Conservation (phyloP, 2,888 invertebrate genomes). For the Bellardia pandia region DNA sequence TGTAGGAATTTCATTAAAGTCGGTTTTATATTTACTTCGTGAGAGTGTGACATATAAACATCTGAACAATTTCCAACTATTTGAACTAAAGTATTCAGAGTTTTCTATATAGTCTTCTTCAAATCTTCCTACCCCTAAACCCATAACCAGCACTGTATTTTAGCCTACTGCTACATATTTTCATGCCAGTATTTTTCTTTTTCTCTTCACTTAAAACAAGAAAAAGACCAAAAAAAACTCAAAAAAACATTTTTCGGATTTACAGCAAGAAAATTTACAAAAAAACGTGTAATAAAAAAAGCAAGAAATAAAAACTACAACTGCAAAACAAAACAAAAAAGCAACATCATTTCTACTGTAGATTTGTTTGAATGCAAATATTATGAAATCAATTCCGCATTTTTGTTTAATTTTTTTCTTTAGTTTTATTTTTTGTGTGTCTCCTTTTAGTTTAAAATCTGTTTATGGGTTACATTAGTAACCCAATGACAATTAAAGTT, state of each 20-base stretch:
- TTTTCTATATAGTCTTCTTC: too few relatives aligned
- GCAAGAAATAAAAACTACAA: slow-evolving; percentile 42
- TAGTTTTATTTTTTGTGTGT: slow-evolving; percentile 10
- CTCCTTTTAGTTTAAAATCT: slow-evolving; percentile 43
- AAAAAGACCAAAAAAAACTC: slow-evolving; percentile 24
- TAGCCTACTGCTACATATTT: slow-evolving; percentile 23
- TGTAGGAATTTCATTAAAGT: too few relatives aligned
- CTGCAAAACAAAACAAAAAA: slow-evolving; percentile 1
- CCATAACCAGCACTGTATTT: slow-evolving; percentile 23
- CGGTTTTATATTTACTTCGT: too few relatives aligned
- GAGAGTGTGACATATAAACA: too few relatives aligned
- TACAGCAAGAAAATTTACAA: slow-evolving; percentile 5
- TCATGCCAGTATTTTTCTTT: slow-evolving; percentile 4
- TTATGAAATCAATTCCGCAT: slow-evolving; percentile 74
- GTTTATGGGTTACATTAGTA: slow-evolving; percentile 72
- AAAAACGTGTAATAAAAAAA: slow-evolving; percentile 7
- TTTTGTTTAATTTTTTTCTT: slow-evolving; percentile 60
- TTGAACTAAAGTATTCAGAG: too few relatives aligned
- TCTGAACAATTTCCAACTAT: too few relatives aligned
- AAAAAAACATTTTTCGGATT: slow-evolving; percentile 26
- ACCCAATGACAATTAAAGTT: slow-evolving; percentile 73
- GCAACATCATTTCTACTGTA: slow-evolving; percentile 45
- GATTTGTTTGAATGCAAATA: slow-evolving; percentile 70
- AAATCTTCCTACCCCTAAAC: background rate
- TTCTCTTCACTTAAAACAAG: slow-evolving; percentile 17